A percentile compares a stretch with the other conserved stretches of the same genome.
Conservation (phyloP, 2,888 invertebrate species). For the Mesopsocus fuscifrons region DNA sequence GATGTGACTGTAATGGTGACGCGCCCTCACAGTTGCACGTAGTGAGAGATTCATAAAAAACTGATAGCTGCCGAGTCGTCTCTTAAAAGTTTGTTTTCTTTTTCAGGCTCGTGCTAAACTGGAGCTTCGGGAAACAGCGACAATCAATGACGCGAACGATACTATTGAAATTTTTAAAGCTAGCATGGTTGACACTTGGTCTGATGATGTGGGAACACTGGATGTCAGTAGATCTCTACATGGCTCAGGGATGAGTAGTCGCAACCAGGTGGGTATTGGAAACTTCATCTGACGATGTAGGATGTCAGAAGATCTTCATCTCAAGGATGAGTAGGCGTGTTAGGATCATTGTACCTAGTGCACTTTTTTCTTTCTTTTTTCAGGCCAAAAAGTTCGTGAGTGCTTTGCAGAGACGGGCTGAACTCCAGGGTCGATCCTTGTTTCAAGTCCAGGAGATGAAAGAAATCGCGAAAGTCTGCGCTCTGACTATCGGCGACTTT, state of each 20-base stretch:
- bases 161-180: constrained; percentile 68
- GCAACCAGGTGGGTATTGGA: constrained; percentile 36
- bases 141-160: constrained; percentile 61
- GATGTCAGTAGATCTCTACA: constrained; percentile 41
- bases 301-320: too few relatives aligned
- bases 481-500: constrained; percentile 43
- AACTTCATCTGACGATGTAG: too few relatives aligned
- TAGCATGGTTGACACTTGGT: constrained; percentile 57
- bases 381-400: constrained; percentile 54
- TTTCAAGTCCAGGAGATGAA: constrained; percentile 61
- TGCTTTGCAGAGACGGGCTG: constrained; percentile 42
- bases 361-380: constrained; percentile 20
- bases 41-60: too few relatives aligned
- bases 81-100: too few relatives aligned
- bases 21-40: too few relatives aligned
- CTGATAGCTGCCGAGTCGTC: too few relatives aligned
- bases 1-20: too few relatives aligned
- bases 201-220: constrained; percentile 47
- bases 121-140: constrained; percentile 66
- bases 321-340: too few relatives aligned
- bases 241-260: constrained; percentile 51
- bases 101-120: constrained; percentile 70
- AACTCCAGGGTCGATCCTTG: constrained; percentile 42
- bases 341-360: not conserved
- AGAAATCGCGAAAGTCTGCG: constrained; percentile 44